Percentiles rank a stretch among this genome's conserved stretches.
phyloP scores from a whole-genome alignment of 2,797 vertebrate species.

The Lateolabrax maculatus region DNA sequence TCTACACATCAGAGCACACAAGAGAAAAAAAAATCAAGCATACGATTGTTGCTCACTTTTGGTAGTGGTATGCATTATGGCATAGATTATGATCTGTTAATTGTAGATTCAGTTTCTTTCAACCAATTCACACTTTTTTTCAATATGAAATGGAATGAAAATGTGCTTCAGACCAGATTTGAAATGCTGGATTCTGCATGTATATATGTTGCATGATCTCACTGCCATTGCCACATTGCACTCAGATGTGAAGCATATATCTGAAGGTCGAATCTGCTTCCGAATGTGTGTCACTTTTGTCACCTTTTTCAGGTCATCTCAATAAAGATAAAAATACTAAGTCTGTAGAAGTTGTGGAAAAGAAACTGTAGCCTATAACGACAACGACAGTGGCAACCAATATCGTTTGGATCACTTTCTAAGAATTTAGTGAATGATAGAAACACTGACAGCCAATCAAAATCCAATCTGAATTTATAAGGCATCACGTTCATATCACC shows the following conservation, averaged over 20 bases:
- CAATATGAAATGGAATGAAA: neutral
- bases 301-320: neutral
- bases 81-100: neutral
- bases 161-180: neutral
- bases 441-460: too few relatives aligned
- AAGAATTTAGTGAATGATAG: too few relatives aligned
- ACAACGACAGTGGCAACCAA: too few relatives aligned
- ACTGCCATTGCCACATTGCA: neutral
- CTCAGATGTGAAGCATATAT: neutral
- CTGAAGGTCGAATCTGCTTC: neutral
- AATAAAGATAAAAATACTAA: neutral
- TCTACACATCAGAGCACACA: neutral
- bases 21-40: neutral
- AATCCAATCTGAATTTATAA: too few relatives aligned
- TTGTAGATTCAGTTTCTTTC: neutral
- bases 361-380: too few relatives aligned
- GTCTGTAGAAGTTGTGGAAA: too few relatives aligned
- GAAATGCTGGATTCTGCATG: neutral
- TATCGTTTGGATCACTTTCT: too few relatives aligned
- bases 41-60: neutral
- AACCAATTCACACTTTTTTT: neutral
- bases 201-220: neutral
- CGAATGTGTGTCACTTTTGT: neutral
- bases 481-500: too few relatives aligned
- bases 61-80: neutral